Percentiles rank a stretch among this genome's conserved stretches.
Evolutionary conservation across 1,140 invertebrate genomes (phyloP).

Genomic region (Bombus pascuorum): DNA sequence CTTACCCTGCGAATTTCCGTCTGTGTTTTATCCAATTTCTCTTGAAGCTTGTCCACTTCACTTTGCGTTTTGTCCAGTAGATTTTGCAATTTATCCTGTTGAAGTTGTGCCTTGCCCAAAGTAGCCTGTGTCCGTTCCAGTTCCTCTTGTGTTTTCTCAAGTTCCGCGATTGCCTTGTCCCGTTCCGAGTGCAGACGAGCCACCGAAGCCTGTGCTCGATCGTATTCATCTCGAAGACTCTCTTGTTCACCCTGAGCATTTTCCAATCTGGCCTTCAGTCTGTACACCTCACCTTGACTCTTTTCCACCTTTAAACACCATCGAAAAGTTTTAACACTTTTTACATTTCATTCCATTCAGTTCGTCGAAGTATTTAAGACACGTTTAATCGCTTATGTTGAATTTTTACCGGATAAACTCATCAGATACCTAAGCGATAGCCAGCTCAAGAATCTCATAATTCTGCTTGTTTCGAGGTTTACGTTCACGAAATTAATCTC

Average conservation of each 20-base stretch:
- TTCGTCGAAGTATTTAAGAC: background rate
- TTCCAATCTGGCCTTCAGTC: slow-evolving; percentile 95
- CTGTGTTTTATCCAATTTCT: slow-evolving; percentile 91
- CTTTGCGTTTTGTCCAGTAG: slow-evolving; percentile 94
- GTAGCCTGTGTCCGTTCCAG: slow-evolving; percentile 94
- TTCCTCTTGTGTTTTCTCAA: slow-evolving; percentile 95
- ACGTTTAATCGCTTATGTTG: background rate
- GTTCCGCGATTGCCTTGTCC: slow-evolving; percentile 91
- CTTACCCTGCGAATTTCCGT: slow-evolving; percentile 91
- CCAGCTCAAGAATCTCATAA: background rate
- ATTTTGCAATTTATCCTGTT: slow-evolving; percentile 95
- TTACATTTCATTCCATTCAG: background rate
- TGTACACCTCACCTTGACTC: slow-evolving; percentile 96
- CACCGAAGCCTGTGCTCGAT: slow-evolving; percentile 88
- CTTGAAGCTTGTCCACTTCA: slow-evolving; percentile 95
- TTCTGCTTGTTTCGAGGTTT: background rate
- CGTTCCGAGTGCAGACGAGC: slow-evolving; percentile 93
- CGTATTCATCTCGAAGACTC: slow-evolving; percentile 94
- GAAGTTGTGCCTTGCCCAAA: slow-evolving; percentile 93
- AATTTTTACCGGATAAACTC: background rate
- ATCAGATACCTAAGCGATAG: no score
- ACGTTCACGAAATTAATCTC: slow-evolving; percentile 1
- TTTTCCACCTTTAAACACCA: slow-evolving; percentile 83
- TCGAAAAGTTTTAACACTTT: background rate
- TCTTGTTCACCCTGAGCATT: slow-evolving; percentile 97